These are phyloP conservation scores for Heterochromis multidens DNA, from an alignment of 2,113 vertebrate species.

Conservation along the genomic window DNA sequence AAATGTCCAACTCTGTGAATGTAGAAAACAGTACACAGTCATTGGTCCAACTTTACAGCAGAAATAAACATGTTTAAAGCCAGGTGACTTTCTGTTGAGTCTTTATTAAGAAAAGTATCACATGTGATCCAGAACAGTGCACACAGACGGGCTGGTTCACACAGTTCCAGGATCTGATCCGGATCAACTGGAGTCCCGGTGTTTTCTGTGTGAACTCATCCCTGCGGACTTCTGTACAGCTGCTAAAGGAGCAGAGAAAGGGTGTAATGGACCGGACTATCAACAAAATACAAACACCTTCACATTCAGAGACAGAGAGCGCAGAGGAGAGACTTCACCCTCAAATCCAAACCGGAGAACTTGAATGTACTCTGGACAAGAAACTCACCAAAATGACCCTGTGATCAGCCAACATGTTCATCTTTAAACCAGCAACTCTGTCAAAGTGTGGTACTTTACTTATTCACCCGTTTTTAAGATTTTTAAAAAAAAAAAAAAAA, in stretches of 20 bases:
- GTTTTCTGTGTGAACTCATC: neutral
- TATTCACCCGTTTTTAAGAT: no score
- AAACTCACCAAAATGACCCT: neutral
- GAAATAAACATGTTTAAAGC: neutral
- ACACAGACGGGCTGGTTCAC: neutral
- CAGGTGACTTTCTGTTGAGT: slow-evolving; percentile 1
- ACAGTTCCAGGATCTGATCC: neutral
- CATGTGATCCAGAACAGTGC: slow-evolving; percentile 15
- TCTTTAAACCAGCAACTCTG: neutral
- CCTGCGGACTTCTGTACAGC: neutral
- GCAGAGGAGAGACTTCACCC: neutral
- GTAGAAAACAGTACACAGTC: no score
- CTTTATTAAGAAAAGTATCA: slow-evolving; percentile 59
- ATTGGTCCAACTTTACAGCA: no score
- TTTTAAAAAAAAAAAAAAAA: neutral
- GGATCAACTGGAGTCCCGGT: neutral
- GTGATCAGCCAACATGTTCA: neutral
- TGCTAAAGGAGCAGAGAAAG: neutral
- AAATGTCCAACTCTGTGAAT: no score
- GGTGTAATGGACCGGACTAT: neutral
- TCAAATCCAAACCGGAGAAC: neutral
- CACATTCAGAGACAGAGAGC: neutral
- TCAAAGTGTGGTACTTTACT: neutral
- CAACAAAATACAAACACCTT: slow-evolving; percentile 5
- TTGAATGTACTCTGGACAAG: neutral